Conservation (phyloP, 2,888 invertebrate genomes). For the Ernsta delagoae region DNA sequence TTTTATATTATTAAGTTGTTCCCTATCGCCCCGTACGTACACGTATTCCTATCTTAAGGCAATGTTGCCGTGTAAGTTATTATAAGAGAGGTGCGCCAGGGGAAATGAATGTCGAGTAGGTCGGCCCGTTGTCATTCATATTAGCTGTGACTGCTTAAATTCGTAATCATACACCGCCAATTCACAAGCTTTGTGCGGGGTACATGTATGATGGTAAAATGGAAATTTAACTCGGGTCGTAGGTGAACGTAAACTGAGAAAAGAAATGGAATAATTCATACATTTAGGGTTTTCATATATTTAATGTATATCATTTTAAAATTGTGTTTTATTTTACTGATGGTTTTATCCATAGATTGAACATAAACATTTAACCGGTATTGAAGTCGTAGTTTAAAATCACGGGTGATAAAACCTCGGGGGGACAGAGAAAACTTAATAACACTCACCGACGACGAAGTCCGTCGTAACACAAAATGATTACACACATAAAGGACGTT, state of each 20-base stretch:
- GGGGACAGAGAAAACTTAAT: constrained; percentile 62
- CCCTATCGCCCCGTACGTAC: constrained; percentile 50
- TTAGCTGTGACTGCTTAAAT: constrained; percentile 82
- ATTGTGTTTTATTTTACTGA: background rate
- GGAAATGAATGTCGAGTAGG: constrained; percentile 84
- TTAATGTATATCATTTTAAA: too few species aligned
- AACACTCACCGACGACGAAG: constrained; percentile 69
- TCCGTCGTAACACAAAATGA: constrained; percentile 77
- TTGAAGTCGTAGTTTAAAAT: constrained; percentile 50
- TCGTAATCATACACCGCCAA: constrained; percentile 79
- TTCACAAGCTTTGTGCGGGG: constrained; percentile 63
- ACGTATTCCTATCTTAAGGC: constrained; percentile 73
- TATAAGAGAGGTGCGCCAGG: constrained; percentile 82
- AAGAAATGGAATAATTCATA: constrained; percentile 2
- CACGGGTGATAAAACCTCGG: constrained; percentile 55
- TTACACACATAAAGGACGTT: constrained; percentile 81
- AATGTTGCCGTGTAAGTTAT: constrained; percentile 81
- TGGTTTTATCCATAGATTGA: background rate
- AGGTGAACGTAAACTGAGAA: background rate
- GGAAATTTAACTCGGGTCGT: constrained; percentile 21
- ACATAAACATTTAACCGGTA: constrained; percentile 30
- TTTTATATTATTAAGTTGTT: constrained; percentile 49
- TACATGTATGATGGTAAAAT: constrained; percentile 42
- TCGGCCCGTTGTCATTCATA: constrained; percentile 83
- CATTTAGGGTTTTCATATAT: background rate